Evolutionary conservation across 2,113 vertebrate genomes (phyloP), one percentile per base, ranked within the genome.

Genomic region (Cranoglanis bouderius): DNA sequence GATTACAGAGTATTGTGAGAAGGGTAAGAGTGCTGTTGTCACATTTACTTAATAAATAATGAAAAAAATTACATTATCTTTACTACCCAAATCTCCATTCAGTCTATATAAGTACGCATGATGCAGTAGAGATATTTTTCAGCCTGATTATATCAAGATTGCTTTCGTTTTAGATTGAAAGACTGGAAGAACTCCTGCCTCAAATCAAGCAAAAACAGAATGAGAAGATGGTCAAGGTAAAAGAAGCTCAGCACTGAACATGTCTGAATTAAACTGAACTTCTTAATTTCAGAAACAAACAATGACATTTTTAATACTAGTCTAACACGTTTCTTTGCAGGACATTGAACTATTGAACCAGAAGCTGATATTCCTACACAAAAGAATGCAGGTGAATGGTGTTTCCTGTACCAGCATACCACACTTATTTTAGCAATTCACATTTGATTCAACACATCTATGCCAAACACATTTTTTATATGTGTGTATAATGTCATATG

Each of bases 341-440:
- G 95, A 96, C 61, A 93, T 95, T 53, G 94, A 95, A 74, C 91
- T 94, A 83, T 92, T 96, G 65, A 94, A 89, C 84, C 95, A 96
- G 90, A 95, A 95, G 92, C 75, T 96, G 89, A 90, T 29, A 59
- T 96, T 96, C 92, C 94, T 96, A 88, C 93, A 94, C 84, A 94
- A 92, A 84, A 93, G 93, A 91, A 96, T 96, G 95, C 92, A 95
- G 94, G 96, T 95, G 87, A 91, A 89, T 65, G 14, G 3, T 38
- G 32, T 38, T 29, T 59, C 29, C 46, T 53, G 24, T 72, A 24
- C 43, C 14, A 49, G 21, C 7, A 46, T 83, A 35, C n/a, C 21
- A n/a, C 1, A 81, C 38, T 13, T 13, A 24, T 51, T 74, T 26
- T 51, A 55, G 12, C 10, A 59, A 18, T 21, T 40, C 4, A 12